Evolutionary conservation across 2,888 invertebrate species (phyloP), one percentile per base, ranked within the genome.

Genomic region (Tetramorium bicarinatum): DNA sequence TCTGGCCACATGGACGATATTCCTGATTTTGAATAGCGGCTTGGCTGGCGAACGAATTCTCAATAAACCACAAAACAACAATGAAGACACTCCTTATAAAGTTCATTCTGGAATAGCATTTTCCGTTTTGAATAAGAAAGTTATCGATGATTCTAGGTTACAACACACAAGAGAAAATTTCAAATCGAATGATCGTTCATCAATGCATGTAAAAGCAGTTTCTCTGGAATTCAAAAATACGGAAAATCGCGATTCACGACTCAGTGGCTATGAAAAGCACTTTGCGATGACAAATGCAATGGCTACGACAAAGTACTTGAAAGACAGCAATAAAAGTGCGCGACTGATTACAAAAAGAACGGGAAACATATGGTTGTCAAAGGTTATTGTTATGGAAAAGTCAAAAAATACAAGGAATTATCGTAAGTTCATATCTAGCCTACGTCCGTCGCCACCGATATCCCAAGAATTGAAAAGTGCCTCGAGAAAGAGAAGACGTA

Each of bases 1-100:
- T n/a, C 87, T 89, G 94, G 92, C 93, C 93, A 86, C 90, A 81
- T 92, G 91, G 90, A 89, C 89, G 83, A 84, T 85, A 72, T 72
- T 89, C 61, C 66, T 88, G 64, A 83, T 82, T 52, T 62, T 87
- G 41, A 86, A 84, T 8, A 82, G 74, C 67, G 85, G 88, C 41
- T 82, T 84, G 41, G 85, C 89, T 1, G 62, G 67, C n/a, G 86
- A 86, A 56, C 82, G 66, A 15, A 8, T 47, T 38, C 34, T 18
- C 25, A 18, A 25, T 61, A 77, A 83, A 61, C 49, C 52, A n/a
- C 83, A 85, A 44, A 52, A 66, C 83, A 76, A 84, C 75, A 62
- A 85, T 64, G 77, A 29, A 52, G 56, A 69, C 62, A 34, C 38
- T 38, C 7, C 47, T 47, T 41, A 52, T 4, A 29, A 67, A 61